phyloP scores from a whole-genome alignment of 2,888 invertebrate species.

The Pyrochroa serraticornis region DNA sequence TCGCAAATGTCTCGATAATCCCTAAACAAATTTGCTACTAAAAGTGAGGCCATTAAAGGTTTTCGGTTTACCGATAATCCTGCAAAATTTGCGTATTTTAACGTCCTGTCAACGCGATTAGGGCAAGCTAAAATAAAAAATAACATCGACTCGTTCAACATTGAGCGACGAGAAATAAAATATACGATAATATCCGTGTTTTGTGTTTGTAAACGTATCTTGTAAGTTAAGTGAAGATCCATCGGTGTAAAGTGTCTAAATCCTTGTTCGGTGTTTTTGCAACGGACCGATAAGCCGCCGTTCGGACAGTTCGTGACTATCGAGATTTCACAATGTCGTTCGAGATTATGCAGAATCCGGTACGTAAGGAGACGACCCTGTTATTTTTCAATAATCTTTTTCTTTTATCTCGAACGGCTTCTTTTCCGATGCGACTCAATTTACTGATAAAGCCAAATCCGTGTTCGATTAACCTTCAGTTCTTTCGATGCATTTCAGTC shows the following conservation, averaged over 20 bases:
- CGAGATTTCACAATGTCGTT: slow-evolving; percentile 36
- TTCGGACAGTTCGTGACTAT: slow-evolving; percentile 37
- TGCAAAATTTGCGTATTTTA: too few species aligned
- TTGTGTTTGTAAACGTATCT: slow-evolving; percentile 25
- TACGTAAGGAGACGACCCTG: slow-evolving; percentile 34
- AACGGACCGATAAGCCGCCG: slow-evolving; percentile 37
- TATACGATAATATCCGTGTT: slow-evolving; percentile 15
- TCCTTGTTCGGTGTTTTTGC: slow-evolving; percentile 35
- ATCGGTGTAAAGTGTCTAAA: slow-evolving; percentile 31
- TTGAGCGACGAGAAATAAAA: slow-evolving; percentile 14
- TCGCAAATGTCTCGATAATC: too few species aligned
- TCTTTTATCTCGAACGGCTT: slow-evolving; percentile 39
- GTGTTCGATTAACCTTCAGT: slow-evolving; percentile 35
- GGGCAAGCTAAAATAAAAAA: too few species aligned
- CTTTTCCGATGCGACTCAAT: slow-evolving; percentile 39
- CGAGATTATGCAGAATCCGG: slow-evolving; percentile 38
- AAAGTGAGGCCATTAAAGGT: too few species aligned
- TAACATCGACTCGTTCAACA: too few species aligned
- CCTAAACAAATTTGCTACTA: too few species aligned
- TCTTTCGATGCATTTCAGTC: slow-evolving; percentile 14
- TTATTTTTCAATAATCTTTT: slow-evolving; percentile 42
- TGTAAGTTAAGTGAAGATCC: slow-evolving; percentile 23
- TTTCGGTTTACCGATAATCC: too few species aligned
- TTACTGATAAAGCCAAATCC: slow-evolving; percentile 39
- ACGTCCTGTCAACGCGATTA: too few species aligned